A percentile compares a stretch with the other conserved stretches of the same genome.
Evolutionary conservation across 2,797 vertebrate genomes (phyloP).

Genomic region (Xenentodon cancila): DNA sequence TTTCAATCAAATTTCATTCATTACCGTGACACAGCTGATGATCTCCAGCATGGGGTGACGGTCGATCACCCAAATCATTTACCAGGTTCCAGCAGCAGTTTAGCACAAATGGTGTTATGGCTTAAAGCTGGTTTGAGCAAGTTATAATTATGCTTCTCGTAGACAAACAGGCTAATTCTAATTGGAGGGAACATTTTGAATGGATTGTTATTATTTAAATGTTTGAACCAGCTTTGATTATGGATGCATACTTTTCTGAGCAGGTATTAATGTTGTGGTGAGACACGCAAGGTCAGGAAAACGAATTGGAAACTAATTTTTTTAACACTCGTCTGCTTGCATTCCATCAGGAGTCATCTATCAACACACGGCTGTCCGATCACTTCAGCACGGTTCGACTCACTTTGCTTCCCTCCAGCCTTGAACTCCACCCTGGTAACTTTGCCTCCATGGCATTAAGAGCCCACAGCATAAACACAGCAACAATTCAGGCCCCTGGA

Average conservation of each 20-base stretch:
- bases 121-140: no score
- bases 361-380: background rate
- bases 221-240: no score
- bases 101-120: background rate
- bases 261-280: no score
- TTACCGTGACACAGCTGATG: constrained; percentile 39
- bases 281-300: constrained; percentile 26
- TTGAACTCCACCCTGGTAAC: constrained; percentile 17
- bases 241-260: no score
- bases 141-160: constrained; percentile 22
- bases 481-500: constrained; percentile 59
- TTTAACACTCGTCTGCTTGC: constrained; percentile 26
- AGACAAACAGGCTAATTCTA: constrained; percentile 24
- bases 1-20: constrained; percentile 61
- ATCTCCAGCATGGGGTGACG: constrained; percentile 23
- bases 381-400: constrained; percentile 1
- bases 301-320: constrained; percentile 38
- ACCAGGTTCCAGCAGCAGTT: constrained; percentile 1
- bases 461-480: constrained; percentile 55
- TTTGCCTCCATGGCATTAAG: constrained; percentile 41
- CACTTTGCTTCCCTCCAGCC: constrained; percentile 23
- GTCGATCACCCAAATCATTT: constrained; percentile 26
- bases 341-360: constrained; percentile 3
- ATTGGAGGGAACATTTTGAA: background rate
- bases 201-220: no score